Evolutionary conservation across 2,888 invertebrate genomes (phyloP), one percentile per base, ranked within the genome.

Genomic region (Ectemnius lituratus): DNA sequence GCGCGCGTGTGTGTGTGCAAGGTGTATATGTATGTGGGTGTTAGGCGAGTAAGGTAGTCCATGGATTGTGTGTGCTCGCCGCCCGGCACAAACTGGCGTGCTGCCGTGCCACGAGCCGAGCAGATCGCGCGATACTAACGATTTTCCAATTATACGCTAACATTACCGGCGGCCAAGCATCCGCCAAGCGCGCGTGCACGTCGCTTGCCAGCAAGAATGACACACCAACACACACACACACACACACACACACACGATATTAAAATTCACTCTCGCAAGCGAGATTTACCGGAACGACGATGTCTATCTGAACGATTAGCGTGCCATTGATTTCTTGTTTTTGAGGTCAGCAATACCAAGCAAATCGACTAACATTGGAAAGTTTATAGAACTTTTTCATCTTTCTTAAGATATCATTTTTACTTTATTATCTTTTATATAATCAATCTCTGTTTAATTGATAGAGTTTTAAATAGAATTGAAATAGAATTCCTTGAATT

Each of bases 71-170:
- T n/a, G 8, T 52, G 23, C 52, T 18, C 18, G 58, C 20, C 18
- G 58, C 58, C 16, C 11, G 20, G 58, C n/a, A 58, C 58, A 27
- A 58, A 27, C 18, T 58, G 20, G 58, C 20, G 58, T 18, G 16
- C 47, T 47, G 47, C 73, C 62, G 70, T 47, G 67, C 67, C 71
- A 78, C 76, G 70, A 58, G 52, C 61, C 37, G 37, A 67, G 20
- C 47, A 82, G 87, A 87, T 88, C 79, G 76, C 76, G 80, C 83
- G 90, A 89, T 89, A 89, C 82, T 84, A 90, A 90, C 88, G 90
- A 90, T 90, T 90, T 90, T 90, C 87, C 89, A 90, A 90, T 90
- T 90, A 88, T 81, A 86, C 85, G 86, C 84, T 86, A 85, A 81
- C 85, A 76, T 80, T 82, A 82, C 78, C 79, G 67, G 74, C 16